Evolutionary conservation across 2,888 invertebrate species (phyloP), one percentile per base, ranked within the genome.

Genomic region (Heliconius ethilla): DNA sequence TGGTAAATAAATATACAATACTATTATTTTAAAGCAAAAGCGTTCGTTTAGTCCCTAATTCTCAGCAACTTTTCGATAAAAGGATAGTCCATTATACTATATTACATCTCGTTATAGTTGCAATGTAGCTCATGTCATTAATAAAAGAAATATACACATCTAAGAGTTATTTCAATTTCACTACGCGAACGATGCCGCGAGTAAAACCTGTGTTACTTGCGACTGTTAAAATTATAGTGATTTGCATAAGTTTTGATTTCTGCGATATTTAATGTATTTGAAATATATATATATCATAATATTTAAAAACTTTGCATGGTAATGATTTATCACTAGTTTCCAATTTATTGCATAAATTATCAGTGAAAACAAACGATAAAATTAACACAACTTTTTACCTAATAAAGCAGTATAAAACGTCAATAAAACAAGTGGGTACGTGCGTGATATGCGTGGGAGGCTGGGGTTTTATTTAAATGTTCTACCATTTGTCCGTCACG

Each of bases 401-500:
- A 40, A 25, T 40, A 69, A 40, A 25, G 69, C 69, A 25, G 15
- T 69, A 15, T 69, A 69, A 69, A 45, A 25, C 22, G 25, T 15
- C 69, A 40, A 69, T 40, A 25, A 69, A 69, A 69, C 69, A 40
- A 25, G 69, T 45, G 40, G 40, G 40, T 40, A 69, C 25, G 69
- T 69, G 40, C 69, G 69, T 69, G 69, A 69, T 69, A 7, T 25
- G 69, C 40, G 69, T 69, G 40, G 69, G 67, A 67, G n/a, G 40
- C 0, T 69, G 25, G 37, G 40, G 25, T 40, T 69, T 69, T 25
- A 69, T 69, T 69, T 45, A 69, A 69, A 40, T 69, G 25, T 25
- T 45, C n/a, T 40, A 69, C 69, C 25, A 69, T 69, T 69, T 69
- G 7, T n/a, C 9, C 25, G 40, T 25, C 40, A 4, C 22, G 66